A percentile compares a stretch with the other conserved stretches of the same genome.
phyloP scores from a whole-genome alignment of 2,113 vertebrate species.

The Callionymus lyra region DNA sequence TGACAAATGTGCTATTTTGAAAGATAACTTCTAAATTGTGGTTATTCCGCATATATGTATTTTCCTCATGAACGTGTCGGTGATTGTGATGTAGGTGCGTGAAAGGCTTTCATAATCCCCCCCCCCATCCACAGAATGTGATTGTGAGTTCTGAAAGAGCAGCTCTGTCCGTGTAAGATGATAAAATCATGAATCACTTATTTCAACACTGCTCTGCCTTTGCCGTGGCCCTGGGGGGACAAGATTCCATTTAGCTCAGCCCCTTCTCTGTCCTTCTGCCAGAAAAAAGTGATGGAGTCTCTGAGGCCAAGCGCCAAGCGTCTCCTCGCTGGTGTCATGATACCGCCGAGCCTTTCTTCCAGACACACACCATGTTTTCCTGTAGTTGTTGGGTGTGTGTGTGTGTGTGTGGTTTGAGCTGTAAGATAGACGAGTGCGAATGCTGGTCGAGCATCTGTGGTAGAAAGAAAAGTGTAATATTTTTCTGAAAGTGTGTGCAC shows the following conservation, averaged over 20 bases:
- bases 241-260: slow-evolving; percentile 50
- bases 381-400: slow-evolving; percentile 24
- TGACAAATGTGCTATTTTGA: too few species aligned
- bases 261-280: slow-evolving; percentile 7
- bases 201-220: slow-evolving; percentile 59
- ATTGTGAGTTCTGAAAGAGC: slow-evolving; percentile 13
- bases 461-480: not conserved
- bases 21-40: too few species aligned
- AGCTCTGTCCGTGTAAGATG: slow-evolving; percentile 57
- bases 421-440: slow-evolving; percentile 7
- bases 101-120: not conserved
- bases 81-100: slow-evolving; percentile 4
- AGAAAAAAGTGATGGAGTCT: slow-evolving; percentile 17
- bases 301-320: slow-evolving; percentile 36
- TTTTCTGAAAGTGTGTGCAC: slow-evolving; percentile 8
- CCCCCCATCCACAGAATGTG: slow-evolving; percentile 11
- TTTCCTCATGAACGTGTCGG: too few species aligned
- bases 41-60: not conserved
- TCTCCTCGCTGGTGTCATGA: slow-evolving; percentile 37
- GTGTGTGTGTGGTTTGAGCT: slow-evolving; percentile 18
- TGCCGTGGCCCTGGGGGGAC: slow-evolving; percentile 44
- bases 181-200: slow-evolving; percentile 68
- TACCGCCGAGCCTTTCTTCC: slow-evolving; percentile 34
- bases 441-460: not conserved
- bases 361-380: slow-evolving; percentile 25